phyloP scores from a whole-genome alignment of 53 echinoderm and acorn worm genomes.

The Holothuria scabra region DNA sequence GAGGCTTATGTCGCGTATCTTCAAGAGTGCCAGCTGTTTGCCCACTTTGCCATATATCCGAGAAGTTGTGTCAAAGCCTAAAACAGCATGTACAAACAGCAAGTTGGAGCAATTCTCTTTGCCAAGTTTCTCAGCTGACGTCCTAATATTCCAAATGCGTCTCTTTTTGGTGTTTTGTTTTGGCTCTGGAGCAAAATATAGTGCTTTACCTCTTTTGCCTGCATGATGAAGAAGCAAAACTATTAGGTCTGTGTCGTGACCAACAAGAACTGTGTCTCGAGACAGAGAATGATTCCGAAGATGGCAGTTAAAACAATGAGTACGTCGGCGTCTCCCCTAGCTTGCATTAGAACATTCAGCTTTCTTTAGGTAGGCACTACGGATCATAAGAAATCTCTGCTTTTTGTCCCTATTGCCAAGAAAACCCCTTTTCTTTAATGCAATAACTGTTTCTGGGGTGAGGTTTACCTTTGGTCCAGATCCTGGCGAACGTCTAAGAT shows the following conservation, averaged over 20 bases:
- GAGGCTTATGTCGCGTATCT: no score
- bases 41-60: no score
- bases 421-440: conserved; percentile 55
- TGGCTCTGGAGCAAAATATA: conserved; percentile 58
- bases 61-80: no score
- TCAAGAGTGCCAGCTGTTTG: no score
- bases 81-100: conserved; percentile 64
- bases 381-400: conserved; percentile 44
- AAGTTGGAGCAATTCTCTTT: conserved; percentile 32
- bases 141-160: conserved; percentile 60
- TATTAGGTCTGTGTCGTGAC: conserved; percentile 65
- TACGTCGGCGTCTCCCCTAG: conserved; percentile 62
- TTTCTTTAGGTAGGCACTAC: conserved; percentile 42
- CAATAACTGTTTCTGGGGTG: conserved; percentile 38
- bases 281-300: conserved; percentile 39
- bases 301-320: conserved; percentile 58
- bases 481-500: conserved; percentile 38
- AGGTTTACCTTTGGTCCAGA: conserved; percentile 31
- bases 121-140: conserved; percentile 41
- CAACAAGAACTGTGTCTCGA: conserved; percentile 50
- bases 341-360: conserved; percentile 55
- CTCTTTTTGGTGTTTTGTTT: conserved; percentile 52
- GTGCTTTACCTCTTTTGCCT: conserved; percentile 26
- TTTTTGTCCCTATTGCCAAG: conserved; percentile 52
- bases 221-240: conserved; percentile 35